These are phyloP conservation scores for Synodontis membranacea DNA, from an alignment of 2,113 vertebrate genomes.

Conservation along the genomic window DNA sequence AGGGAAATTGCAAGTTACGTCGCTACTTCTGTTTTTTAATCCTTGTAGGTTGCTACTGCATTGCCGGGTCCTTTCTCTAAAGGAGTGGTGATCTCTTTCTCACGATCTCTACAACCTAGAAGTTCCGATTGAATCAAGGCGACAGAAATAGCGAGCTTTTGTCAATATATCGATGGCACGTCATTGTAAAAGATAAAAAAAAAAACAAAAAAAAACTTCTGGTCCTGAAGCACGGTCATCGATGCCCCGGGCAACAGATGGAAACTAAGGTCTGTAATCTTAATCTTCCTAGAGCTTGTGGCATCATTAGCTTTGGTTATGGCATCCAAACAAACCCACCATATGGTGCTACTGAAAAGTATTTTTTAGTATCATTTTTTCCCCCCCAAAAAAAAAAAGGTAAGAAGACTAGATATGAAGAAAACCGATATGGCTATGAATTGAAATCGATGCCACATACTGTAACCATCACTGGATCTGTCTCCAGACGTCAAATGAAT, in stretches of 20 bases:
- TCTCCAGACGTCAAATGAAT: background rate
- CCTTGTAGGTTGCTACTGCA: background rate
- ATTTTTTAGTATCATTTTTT: background rate
- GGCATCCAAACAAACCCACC: constrained; percentile 1
- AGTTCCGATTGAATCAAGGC: background rate
- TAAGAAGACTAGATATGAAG: background rate
- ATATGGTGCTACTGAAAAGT: background rate
- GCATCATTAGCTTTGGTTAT: constrained; percentile 5
- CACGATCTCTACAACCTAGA: constrained; percentile 23
- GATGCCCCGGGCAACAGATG: constrained; percentile 6
- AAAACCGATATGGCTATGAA: background rate
- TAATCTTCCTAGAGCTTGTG: background rate
- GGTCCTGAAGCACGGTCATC: background rate
- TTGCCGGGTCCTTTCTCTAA: background rate
- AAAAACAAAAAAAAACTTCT: background rate
- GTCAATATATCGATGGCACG: background rate
- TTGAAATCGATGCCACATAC: background rate
- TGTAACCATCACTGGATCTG: constrained; percentile 6
- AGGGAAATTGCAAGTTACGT: background rate
- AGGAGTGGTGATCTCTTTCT: background rate
- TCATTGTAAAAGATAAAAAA: background rate
- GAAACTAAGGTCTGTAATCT: background rate
- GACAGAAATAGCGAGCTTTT: constrained; percentile 28
- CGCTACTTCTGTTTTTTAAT: background rate
- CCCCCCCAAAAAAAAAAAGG: too few species aligned